phyloP scores from a whole-genome alignment of 2,113 vertebrate species.

The Panthera uncia region DNA sequence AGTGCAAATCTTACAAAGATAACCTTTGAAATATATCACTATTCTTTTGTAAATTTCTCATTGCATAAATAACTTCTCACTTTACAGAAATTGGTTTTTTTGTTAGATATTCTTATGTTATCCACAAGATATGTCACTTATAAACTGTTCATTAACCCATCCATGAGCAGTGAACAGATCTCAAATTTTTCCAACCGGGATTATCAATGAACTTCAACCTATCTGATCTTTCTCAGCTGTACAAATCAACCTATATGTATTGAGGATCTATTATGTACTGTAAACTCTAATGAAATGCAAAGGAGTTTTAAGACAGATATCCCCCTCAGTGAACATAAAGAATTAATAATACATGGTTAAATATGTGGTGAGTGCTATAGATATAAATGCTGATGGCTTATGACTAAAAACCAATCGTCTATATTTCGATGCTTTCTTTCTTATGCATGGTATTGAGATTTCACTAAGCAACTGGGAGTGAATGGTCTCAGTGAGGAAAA shows the following conservation, averaged over 20 bases:
- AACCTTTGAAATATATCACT: not conserved
- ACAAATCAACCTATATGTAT: not conserved
- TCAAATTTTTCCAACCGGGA: not conserved
- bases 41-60: not conserved
- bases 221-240: not conserved
- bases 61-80: not conserved
- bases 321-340: not conserved
- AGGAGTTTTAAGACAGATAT: not conserved
- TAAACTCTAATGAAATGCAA: not conserved
- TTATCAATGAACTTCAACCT: conserved; percentile 21
- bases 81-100: not conserved
- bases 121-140: not conserved
- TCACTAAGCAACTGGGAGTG: not conserved
- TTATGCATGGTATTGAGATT: not conserved
- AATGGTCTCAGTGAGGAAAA: not conserved
- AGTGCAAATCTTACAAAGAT: not conserved
- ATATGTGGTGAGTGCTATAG: not conserved
- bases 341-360: not conserved
- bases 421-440: not conserved
- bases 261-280: not conserved
- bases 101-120: not conserved
- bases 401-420: not conserved
- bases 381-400: not conserved
- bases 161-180: not conserved
- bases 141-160: not conserved